phyloP scores from a whole-genome alignment of 2,797 vertebrate genomes.

The Chaetophractus vellerosus region DNA sequence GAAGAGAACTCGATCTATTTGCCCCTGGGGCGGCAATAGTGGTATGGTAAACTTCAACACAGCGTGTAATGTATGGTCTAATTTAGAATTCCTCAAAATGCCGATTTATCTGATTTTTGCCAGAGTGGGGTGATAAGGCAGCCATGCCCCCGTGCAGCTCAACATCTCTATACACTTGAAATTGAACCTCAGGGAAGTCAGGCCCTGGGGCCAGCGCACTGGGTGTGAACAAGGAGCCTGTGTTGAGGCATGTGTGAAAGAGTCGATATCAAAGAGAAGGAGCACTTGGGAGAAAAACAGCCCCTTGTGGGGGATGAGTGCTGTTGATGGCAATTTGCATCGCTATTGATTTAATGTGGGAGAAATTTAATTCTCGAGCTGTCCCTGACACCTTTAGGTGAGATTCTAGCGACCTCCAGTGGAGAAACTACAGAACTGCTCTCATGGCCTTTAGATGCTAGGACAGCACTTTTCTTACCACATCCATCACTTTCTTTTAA shows the following conservation, averaged over 20 bases:
- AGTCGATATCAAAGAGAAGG: neutral
- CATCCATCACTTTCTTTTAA: neutral
- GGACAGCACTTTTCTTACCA: neutral
- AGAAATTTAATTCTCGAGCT: neutral
- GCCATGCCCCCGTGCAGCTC: neutral
- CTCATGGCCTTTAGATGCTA: neutral
- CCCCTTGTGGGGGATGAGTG: neutral
- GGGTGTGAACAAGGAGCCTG: neutral
- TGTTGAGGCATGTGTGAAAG: neutral
- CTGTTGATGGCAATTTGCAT: neutral
- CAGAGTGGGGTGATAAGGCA: neutral
- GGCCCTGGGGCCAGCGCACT: accelerated
- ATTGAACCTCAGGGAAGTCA: constrained; percentile 4
- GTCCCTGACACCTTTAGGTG: constrained; percentile 49
- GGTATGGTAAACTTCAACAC: neutral
- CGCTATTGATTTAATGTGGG: neutral
- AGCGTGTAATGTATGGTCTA: neutral
- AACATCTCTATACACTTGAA: neutral
- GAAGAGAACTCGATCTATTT: neutral
- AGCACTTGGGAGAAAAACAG: accelerated
- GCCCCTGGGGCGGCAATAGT: neutral
- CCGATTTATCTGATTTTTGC: constrained; percentile 30
- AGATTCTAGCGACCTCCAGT: constrained; percentile 88
- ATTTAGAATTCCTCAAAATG: constrained; percentile 34
- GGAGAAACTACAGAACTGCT: constrained; percentile 65